Evolutionary conservation across 2,113 vertebrate genomes (phyloP), one percentile per base, ranked within the genome.

Genomic region (Siphamia tubifer): DNA sequence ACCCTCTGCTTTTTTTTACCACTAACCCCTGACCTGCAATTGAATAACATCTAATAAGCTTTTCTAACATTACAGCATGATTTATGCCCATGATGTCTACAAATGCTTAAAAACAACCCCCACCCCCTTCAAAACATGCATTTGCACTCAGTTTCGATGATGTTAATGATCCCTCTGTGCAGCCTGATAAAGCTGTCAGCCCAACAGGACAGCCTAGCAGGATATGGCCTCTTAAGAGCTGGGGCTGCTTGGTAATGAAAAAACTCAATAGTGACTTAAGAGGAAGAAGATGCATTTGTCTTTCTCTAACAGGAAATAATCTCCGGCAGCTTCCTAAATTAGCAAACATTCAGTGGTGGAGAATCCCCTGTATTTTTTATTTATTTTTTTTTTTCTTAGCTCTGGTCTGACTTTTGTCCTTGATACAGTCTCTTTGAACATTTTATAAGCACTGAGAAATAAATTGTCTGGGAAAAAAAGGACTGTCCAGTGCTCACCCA

Each of bases 271-370:
- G 53, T 45, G 47, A 19, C 42, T 20, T 10, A 40, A 45, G 48
- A 7, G 12, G 17, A 15, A 16, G 56, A 42, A 68, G 53, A 71
- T 19, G 60, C 52, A 54, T 73, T 74, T 56, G 39, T 73, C 61
- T 47, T 42, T 44, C 49, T 51, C 49, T 43, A 71, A 74, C 56
- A 72, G 64, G 72, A 84, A 74, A 62, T 71, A 5, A 52, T 72
- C 58, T 64, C 15, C 15, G 68, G 48, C 60, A 64, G 44, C 54
- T 73, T 63, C 36, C 21, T 74, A 64, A 76, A 80, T 35, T 52
- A 78, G 70, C 57, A 6, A 4, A 60, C 24, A 39, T 52, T 47
- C n/a, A 24, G 28, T 64, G 16, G 55, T 17, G 17, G 36, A 38
- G 19, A 65, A 61, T 48, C 40, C 23, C 34, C 30, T 19, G 8